Evolutionary conservation across 2,113 vertebrate genomes (phyloP), one percentile per base, ranked within the genome.

Genomic region (Pampusana beccarii): DNA sequence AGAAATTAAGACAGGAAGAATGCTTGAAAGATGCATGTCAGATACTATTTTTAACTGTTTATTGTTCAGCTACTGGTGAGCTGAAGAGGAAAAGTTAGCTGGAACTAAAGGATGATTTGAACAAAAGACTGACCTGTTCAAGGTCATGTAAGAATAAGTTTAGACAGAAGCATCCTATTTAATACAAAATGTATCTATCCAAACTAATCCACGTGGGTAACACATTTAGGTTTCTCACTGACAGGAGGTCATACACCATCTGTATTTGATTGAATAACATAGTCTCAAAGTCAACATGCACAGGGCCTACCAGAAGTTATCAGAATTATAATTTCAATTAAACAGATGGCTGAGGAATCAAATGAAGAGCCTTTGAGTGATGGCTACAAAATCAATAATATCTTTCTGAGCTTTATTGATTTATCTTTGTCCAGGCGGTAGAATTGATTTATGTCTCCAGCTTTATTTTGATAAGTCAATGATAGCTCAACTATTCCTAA

Each of bases 401-500:
- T 97, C 97, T 98, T 98, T 98, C 97, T 98, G 97, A 97, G 97
- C 97, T 98, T 94, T 97, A 98, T 98, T 96, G 98, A 98, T 99
- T 98, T 98, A 96, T 96, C 96, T 97, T 98, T 97, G 97, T 97
- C 96, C 85, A 44, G 89, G 97, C 77, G 1, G 91, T 85, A 86
- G 94, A 97, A 98, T 96, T 97, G 98, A 98, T 98, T 98, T 97
- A 98, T 93, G 95, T 95, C 96, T 92, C 94, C 80, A 96, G 96
- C 97, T 98, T 98, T 98, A 98, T 98, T 98, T 98, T 98, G 98
- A 98, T 98, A 98, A 98, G 98, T 98, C 98, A 98, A 97, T 98
- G 97, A 98, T 98, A 98, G 97, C 98, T 97, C 94, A 97, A 98
- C 98, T 98, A 98, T 97, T 98, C 94, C 94, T 97, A 97, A 98